These are phyloP conservation scores for Magallana angulata DNA, from an alignment of 1,140 invertebrate species.

Conservation along the genomic window DNA sequence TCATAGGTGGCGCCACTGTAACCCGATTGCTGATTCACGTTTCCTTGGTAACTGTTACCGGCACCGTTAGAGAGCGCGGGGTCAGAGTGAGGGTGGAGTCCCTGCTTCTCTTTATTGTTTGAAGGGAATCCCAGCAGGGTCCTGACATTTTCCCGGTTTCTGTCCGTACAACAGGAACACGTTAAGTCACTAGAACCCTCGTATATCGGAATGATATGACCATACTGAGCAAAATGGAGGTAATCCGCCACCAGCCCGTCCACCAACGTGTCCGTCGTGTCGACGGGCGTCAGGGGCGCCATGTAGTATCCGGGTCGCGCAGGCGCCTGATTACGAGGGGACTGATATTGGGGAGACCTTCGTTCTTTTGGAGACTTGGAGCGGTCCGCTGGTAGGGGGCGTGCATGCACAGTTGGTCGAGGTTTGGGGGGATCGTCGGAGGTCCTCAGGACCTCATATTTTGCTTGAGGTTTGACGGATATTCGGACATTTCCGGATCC, in stretches of 20 bases:
- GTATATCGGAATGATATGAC: slow-evolving; percentile 66
- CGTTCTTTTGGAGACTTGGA: slow-evolving; percentile 9
- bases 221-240: slow-evolving; percentile 68
- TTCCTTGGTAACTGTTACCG: slow-evolving; percentile 35
- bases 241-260: slow-evolving; percentile 72
- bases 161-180: slow-evolving; percentile 69
- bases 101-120: neutral
- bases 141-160: slow-evolving; percentile 68
- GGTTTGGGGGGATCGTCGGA: slow-evolving; percentile 38
- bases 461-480: slow-evolving; percentile 20
- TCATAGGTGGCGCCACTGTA: neutral
- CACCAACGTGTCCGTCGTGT: slow-evolving; percentile 62
- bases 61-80: slow-evolving; percentile 20
- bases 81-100: slow-evolving; percentile 37
- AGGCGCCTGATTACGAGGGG: slow-evolving; percentile 15
- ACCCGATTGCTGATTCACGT: neutral
- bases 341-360: slow-evolving; percentile 36
- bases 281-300: slow-evolving; percentile 47
- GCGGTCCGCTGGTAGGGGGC: slow-evolving; percentile 51
- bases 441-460: slow-evolving; percentile 49
- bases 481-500: slow-evolving; percentile 32
- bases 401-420: slow-evolving; percentile 55
- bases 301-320: neutral
- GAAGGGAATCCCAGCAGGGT: slow-evolving; percentile 58
- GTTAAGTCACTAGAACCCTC: slow-evolving; percentile 59